phyloP scores from a whole-genome alignment of 2,797 vertebrate genomes.

The Champsocephalus gunnari region DNA sequence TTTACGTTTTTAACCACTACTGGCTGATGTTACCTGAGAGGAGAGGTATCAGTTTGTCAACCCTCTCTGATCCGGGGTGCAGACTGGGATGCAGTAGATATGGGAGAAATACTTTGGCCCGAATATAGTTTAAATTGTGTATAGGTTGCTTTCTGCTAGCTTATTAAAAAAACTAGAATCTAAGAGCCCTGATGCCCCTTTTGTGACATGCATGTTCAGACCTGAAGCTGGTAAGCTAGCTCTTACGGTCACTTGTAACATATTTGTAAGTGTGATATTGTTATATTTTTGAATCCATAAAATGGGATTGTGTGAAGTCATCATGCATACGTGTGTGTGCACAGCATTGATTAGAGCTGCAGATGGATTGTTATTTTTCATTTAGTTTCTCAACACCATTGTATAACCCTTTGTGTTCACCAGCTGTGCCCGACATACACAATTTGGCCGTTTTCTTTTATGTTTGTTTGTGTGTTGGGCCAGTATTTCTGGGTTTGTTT shows the following conservation, averaged over 20 bases:
- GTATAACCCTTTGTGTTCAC: constrained; percentile 44
- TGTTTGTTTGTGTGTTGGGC: constrained; percentile 13
- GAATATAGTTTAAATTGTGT: neutral
- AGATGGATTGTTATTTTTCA: constrained; percentile 14
- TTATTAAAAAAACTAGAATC: constrained; percentile 23
- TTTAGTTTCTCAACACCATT: constrained; percentile 30
- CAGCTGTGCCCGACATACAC: constrained; percentile 35
- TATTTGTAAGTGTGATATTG: constrained; percentile 56
- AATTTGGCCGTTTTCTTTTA: constrained; percentile 12
- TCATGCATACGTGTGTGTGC: neutral
- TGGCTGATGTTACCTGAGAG: constrained; percentile 18
- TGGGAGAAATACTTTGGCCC: constrained; percentile 24
- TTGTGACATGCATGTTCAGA: constrained; percentile 22
- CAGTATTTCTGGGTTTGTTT: constrained; percentile 23
- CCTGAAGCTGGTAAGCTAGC: constrained; percentile 28
- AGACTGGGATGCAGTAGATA: constrained; percentile 2
- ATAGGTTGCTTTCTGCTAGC: constrained; percentile 13
- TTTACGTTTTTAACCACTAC: constrained; percentile 50
- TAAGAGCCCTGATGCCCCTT: constrained; percentile 5
- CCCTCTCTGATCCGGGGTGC: constrained; percentile 24
- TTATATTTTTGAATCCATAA: constrained; percentile 65
- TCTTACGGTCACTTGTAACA: constrained; percentile 39
- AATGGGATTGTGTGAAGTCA: constrained; percentile 30
- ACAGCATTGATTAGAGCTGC: neutral
- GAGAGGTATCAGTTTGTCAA: constrained; percentile 10